These are phyloP conservation scores for Drosophila kambysellisi DNA, from an alignment of 2,888 invertebrate species.

Conservation along the genomic window DNA sequence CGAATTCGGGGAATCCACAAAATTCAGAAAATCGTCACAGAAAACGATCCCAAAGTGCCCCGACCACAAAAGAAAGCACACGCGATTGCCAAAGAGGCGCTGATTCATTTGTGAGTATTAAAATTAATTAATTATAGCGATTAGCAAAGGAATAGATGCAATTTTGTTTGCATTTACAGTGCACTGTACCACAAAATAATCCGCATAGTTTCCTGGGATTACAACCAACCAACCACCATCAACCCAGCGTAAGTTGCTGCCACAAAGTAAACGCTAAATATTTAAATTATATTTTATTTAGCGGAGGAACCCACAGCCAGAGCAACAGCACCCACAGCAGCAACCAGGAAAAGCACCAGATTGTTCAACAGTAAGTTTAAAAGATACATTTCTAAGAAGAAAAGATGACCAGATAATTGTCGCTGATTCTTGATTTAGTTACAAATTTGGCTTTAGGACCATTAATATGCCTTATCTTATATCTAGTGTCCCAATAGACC, in stretches of 20 bases:
- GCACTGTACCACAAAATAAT: neutral
- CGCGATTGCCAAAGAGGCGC: slow-evolving; percentile 21
- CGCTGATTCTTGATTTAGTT: neutral
- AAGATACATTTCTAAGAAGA: neutral
- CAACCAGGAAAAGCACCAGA: neutral
- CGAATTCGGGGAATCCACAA: neutral
- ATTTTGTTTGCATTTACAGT: neutral
- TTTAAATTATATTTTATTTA: neutral
- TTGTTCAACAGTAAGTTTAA: slow-evolving; percentile 11
- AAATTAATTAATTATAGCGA: neutral
- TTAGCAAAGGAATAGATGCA: neutral
- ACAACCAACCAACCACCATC: neutral
- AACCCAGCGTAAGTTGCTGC: slow-evolving; percentile 4
- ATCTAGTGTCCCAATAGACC: slow-evolving; percentile 3
- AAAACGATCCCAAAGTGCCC: slow-evolving; percentile 38
- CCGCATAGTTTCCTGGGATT: slow-evolving; percentile 3
- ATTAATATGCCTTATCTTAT: neutral
- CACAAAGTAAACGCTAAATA: neutral
- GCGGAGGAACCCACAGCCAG: neutral
- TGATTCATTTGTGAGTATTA: slow-evolving; percentile 30
- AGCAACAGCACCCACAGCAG: neutral
- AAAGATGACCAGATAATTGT: neutral
- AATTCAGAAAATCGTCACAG: neutral
- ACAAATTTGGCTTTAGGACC: neutral
- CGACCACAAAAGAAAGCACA: neutral